These are phyloP conservation scores for Aelia acuminata DNA, from an alignment of 2,888 invertebrate species.

Conservation along the genomic window DNA sequence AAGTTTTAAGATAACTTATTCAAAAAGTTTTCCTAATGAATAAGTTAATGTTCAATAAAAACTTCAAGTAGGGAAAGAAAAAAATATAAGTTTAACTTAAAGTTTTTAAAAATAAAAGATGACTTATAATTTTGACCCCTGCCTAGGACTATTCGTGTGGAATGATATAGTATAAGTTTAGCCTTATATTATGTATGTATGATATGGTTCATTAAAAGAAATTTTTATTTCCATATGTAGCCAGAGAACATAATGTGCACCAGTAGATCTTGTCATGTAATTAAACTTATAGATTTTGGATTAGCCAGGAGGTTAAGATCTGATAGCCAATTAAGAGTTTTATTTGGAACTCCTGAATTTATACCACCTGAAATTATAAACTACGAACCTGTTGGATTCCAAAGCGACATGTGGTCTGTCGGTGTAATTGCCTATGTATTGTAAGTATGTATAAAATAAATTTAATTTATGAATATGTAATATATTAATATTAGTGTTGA, in stretches of 20 bases:
- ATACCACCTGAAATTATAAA: slow-evolving; percentile 93
- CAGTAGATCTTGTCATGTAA: slow-evolving; percentile 84
- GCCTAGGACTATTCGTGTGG: too few relatives aligned
- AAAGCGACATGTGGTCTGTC: slow-evolving; percentile 96
- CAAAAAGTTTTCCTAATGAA: too few relatives aligned
- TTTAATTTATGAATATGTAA: background rate
- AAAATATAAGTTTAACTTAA: too few relatives aligned
- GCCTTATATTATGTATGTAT: background rate
- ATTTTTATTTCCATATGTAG: slow-evolving; percentile 70
- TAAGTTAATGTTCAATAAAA: too few relatives aligned
- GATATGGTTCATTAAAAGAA: background rate
- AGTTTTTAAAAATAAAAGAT: too few relatives aligned
- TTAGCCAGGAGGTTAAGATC: slow-evolving; percentile 83
- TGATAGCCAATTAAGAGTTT: slow-evolving; percentile 77
- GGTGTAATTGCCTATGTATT: slow-evolving; percentile 94
- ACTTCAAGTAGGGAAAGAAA: too few relatives aligned
- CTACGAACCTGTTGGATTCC: slow-evolving; percentile 87
- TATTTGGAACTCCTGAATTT: slow-evolving; percentile 94
- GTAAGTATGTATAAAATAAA: slow-evolving; percentile 75
- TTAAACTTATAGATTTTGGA: slow-evolving; percentile 96
- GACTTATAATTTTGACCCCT: too few relatives aligned
- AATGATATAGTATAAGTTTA: too few relatives aligned
- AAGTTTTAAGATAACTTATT: too few relatives aligned
- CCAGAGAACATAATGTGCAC: slow-evolving; percentile 97
- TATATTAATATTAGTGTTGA: background rate